Percentiles rank a stretch among this genome's conserved stretches.
Conservation (phyloP, 2,797 vertebrate species). For the Cyclura pinguis region DNA sequence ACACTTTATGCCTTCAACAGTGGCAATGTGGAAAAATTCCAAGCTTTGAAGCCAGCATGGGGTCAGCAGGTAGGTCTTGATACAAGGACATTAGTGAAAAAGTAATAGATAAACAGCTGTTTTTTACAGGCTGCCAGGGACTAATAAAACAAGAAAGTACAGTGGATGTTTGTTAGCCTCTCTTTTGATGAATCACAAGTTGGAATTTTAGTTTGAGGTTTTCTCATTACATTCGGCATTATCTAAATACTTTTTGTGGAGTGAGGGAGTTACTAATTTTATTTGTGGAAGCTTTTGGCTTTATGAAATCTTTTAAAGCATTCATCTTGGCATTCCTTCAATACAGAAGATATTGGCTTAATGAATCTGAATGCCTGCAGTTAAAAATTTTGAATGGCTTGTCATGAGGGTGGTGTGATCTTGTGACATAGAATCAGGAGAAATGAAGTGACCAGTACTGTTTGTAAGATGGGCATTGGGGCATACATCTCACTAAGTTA, state of each 20-base stretch:
- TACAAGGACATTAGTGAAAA: background rate
- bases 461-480: background rate
- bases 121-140: background rate
- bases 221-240: background rate
- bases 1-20: slow-evolving; percentile 96
- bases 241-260: background rate
- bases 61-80: slow-evolving; percentile 89
- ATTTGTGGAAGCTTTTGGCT: background rate
- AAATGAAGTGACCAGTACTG: background rate
- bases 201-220: background rate
- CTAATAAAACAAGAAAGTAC: background rate
- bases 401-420: background rate
- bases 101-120: background rate
- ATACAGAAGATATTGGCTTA: background rate
- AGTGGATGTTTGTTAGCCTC: background rate
- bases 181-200: background rate
- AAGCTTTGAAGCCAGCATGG: slow-evolving; percentile 92
- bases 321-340: background rate
- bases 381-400: background rate
- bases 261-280: background rate
- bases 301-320: background rate
- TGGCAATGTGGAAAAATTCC: slow-evolving; percentile 95
- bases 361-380: accelerated
- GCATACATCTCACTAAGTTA: background rate
- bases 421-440: background rate